phyloP scores from a whole-genome alignment of 2,113 vertebrate species.

The Colius striatus region DNA sequence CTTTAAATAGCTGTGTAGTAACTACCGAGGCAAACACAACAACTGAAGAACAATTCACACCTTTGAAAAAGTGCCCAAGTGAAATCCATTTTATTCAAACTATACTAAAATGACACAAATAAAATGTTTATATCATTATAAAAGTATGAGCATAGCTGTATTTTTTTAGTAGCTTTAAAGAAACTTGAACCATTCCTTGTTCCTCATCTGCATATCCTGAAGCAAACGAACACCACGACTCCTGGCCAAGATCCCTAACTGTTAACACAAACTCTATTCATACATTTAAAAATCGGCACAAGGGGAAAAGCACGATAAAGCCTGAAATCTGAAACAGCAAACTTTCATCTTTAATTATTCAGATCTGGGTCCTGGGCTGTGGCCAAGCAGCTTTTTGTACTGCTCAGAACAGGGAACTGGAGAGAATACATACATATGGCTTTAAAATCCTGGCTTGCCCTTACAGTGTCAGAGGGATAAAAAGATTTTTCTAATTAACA shows the following conservation, averaged over 20 bases:
- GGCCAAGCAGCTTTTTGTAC: not conserved
- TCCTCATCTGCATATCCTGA: not conserved
- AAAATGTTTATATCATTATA: not conserved
- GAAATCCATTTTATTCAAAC: not conserved
- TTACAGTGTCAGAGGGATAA: not conserved
- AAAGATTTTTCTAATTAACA: conserved; percentile 35
- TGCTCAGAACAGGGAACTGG: not conserved
- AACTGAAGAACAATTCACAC: not conserved
- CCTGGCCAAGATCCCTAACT: not conserved
- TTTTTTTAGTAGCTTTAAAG: not conserved
- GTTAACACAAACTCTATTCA: not conserved
- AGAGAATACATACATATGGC: not conserved
- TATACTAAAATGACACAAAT: not conserved
- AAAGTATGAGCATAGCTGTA: not conserved
- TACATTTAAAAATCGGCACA: not conserved
- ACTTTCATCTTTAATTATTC: not conserved
- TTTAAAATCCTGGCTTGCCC: not conserved
- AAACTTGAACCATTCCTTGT: not conserved
- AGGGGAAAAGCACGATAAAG: not conserved
- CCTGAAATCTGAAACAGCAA: not conserved
- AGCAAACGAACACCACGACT: not conserved
- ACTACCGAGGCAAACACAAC: not conserved
- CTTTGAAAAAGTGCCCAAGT: not conserved
- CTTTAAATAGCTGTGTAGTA: not conserved
- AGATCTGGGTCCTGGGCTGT: not conserved